Evolutionary conservation across 2,113 vertebrate species (phyloP).

Genomic region (Microcebus griseorufus): DNA sequence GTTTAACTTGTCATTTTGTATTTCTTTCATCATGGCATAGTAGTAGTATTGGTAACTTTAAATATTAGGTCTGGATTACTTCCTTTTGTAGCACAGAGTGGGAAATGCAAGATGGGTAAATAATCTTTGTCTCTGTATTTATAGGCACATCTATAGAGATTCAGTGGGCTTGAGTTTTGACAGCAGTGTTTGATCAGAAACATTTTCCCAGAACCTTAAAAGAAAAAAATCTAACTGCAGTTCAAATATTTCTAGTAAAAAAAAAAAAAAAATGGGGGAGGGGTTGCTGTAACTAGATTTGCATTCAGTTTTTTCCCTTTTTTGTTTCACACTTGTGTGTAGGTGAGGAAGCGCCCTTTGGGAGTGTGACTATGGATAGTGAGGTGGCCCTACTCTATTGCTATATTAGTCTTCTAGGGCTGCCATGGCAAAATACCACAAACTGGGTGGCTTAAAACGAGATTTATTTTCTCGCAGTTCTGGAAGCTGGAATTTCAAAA

Average conservation of each 20-base stretch:
- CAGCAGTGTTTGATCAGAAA: slow-evolving; percentile 65
- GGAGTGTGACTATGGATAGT: rapidly evolving
- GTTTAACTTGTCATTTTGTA: background rate
- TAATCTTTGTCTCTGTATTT: slow-evolving; percentile 50
- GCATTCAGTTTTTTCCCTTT: background rate
- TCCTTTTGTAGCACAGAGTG: slow-evolving; percentile 53
- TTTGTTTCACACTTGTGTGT: background rate
- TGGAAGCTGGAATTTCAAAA: background rate
- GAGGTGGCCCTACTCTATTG: background rate
- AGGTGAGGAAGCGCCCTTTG: background rate
- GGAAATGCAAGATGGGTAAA: slow-evolving; percentile 52
- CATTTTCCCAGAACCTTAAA: slow-evolving; percentile 36
- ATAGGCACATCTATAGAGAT: slow-evolving; percentile 56
- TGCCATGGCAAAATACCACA: background rate
- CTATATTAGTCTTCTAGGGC: background rate
- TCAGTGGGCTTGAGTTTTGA: slow-evolving; percentile 74
- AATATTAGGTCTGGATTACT: slow-evolving; percentile 60
- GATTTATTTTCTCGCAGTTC: background rate
- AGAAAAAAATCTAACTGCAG: background rate
- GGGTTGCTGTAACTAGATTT: background rate
- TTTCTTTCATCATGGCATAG: slow-evolving; percentile 51
- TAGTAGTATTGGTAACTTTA: slow-evolving; percentile 58
- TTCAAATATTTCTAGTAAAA: slow-evolving; percentile 49
- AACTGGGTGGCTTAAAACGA: background rate
- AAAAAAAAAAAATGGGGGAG: background rate